Evolutionary conservation across 2,888 invertebrate species (phyloP).

Genomic region (Tachina grossa): DNA sequence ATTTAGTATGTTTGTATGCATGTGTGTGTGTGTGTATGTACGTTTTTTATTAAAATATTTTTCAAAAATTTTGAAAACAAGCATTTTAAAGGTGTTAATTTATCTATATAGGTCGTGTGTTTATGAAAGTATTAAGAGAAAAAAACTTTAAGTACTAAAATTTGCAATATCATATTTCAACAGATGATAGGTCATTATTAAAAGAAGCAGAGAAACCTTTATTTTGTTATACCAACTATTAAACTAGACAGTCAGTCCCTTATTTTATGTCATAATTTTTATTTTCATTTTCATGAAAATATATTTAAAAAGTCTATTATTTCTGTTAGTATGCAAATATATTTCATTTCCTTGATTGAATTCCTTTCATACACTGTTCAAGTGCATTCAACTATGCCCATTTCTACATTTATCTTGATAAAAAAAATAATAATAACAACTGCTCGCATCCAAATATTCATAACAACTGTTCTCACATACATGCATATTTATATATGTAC

Average conservation of each 20-base stretch:
- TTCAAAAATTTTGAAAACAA: not conserved
- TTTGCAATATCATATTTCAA: too few species aligned
- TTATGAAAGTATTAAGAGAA: too few species aligned
- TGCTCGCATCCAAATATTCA: conserved; percentile 27
- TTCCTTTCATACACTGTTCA: conserved; percentile 2
- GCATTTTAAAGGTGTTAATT: conserved; percentile 9
- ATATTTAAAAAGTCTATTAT: too few species aligned
- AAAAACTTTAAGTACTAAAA: too few species aligned
- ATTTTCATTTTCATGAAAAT: too few species aligned
- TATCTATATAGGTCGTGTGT: not conserved
- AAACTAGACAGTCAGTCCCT: too few species aligned
- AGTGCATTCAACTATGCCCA: conserved; percentile 6
- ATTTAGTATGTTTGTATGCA: conserved; percentile 15
- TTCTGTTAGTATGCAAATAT: too few species aligned
- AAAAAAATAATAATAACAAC: not conserved
- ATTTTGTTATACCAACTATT: too few species aligned
- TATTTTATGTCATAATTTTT: too few species aligned
- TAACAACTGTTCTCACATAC: not conserved
- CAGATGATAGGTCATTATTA: too few species aligned
- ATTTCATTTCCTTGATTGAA: not conserved
- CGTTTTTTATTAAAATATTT: not conserved
- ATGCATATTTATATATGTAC: not conserved
- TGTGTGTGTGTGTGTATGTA: not conserved
- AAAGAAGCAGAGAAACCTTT: too few species aligned
- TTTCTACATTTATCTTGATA: conserved; percentile 28